phyloP scores from a whole-genome alignment of 2,797 vertebrate genomes.

The Lutjanus argentimaculatus region DNA sequence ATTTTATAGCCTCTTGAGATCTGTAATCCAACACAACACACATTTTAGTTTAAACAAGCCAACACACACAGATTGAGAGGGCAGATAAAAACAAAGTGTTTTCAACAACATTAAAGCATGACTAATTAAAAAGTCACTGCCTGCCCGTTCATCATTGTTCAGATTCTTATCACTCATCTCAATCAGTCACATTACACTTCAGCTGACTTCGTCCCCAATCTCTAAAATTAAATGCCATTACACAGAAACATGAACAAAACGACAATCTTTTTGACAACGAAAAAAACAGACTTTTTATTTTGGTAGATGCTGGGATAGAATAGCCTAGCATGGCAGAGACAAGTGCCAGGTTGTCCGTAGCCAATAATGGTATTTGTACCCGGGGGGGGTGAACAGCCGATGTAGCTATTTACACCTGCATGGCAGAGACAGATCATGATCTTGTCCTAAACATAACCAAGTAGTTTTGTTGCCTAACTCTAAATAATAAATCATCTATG shows the following conservation, averaged over 20 bases:
- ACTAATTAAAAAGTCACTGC: background rate
- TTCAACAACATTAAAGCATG: background rate
- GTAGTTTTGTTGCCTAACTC: too few relatives aligned
- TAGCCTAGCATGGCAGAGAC: too few relatives aligned
- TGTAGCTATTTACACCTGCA: too few relatives aligned
- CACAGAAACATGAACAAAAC: background rate
- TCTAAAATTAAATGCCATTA: background rate
- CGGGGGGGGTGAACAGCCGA: too few relatives aligned
- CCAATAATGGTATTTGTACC: too few relatives aligned
- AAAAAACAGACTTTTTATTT: too few relatives aligned
- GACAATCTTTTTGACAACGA: background rate
- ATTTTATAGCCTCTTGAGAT: conserved; percentile 4
- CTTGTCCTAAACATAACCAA: too few relatives aligned
- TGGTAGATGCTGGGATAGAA: too few relatives aligned
- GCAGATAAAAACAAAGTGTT: background rate
- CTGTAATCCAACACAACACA: background rate
- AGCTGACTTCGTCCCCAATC: background rate
- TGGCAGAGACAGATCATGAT: too few relatives aligned
- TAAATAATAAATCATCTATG: too few relatives aligned
- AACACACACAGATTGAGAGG: background rate
- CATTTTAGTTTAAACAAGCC: conserved; percentile 9
- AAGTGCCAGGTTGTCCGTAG: too few relatives aligned
- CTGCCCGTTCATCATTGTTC: background rate
- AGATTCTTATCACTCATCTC: background rate
- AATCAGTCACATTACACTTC: conserved; percentile 1